A percentile compares a stretch with the other conserved stretches of the same genome.
Conservation (phyloP, 2,113 vertebrate species). For the Elephas maximus region DNA sequence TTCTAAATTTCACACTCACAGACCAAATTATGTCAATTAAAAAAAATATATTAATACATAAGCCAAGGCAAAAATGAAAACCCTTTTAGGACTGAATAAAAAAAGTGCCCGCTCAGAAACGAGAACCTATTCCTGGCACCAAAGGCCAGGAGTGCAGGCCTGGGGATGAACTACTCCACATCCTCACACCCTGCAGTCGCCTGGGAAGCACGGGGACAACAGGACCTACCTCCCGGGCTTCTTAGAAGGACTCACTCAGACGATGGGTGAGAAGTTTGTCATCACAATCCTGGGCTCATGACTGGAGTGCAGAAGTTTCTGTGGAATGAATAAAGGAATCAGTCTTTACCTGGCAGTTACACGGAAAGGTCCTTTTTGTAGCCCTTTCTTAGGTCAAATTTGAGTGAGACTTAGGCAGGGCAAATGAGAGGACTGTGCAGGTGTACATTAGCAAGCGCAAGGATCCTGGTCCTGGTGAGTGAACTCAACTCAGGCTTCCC, state of each 20-base stretch:
- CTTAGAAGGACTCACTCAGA: not conserved
- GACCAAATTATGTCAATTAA: not conserved
- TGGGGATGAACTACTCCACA: not conserved
- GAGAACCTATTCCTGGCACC: not conserved
- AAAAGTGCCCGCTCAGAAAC: not conserved
- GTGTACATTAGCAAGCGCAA: not conserved
- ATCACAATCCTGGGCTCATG: not conserved
- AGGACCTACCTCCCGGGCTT: not conserved
- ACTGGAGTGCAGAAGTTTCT: not conserved
- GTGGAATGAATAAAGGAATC: not conserved
- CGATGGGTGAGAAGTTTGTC: not conserved
- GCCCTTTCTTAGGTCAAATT: not conserved
- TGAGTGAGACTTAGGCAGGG: not conserved
- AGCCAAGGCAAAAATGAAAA: slow-evolving; percentile 31
- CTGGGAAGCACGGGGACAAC: not conserved
- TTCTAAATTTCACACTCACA: slow-evolving; percentile 27
- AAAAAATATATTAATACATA: not conserved
- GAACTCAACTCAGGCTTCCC: not conserved
- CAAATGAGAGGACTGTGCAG: not conserved
- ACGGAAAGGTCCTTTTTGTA: not conserved
- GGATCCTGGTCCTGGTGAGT: not conserved
- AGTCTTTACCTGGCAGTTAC: not conserved
- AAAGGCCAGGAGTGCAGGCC: not conserved
- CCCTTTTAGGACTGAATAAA: not conserved
- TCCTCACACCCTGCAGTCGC: not conserved